Evolutionary conservation across 2,113 vertebrate species (phyloP), one percentile per base, ranked within the genome.

Genomic region (Salvelinus namaycush): DNA sequence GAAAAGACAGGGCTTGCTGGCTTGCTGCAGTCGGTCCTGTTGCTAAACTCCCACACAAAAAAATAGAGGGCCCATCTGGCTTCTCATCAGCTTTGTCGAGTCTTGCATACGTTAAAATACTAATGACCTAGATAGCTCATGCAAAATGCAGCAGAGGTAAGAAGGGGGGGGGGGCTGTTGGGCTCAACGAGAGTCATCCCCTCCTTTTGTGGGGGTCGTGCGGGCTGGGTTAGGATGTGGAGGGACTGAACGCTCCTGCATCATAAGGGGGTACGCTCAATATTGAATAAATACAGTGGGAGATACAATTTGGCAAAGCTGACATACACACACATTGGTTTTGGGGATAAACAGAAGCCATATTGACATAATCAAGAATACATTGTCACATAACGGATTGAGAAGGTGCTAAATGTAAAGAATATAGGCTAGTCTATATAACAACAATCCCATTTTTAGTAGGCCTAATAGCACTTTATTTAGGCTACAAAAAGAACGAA

Each of bases 41-140:
- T 78, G 84, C 84, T 91, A 86, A 86, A 88, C 86, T 92, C 89
- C 90, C 91, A 89, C 90, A 89, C 89, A 84, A 82, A 87, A 87
- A 87, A 87, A 86, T 74, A 85, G 75, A 86, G 91, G 93, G 94
- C 94, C 95, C 95, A 96, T 96, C 96, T 96, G 95, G 95, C 91
- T 91, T 87, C 88, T 94, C 94, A 93, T 94, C 94, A 95, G 93
- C 92, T 94, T 94, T 95, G 94, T 95, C 94, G 94, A 94, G 92
- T 91, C 93, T 93, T 91, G 93, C 93, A 94, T 93, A 94, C 92
- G 92, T 93, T 93, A 90, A 95, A 94, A 97, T 96, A 94, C 95
- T 95, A 97, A 97, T 97, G 96, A 96, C 95, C 95, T 93, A 96
- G 92, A 96, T 96, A 94, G 94, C 95, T 95, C 93, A 93, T 94